Conservation (phyloP, 2,113 vertebrate species). For the Piaya cayana region DNA sequence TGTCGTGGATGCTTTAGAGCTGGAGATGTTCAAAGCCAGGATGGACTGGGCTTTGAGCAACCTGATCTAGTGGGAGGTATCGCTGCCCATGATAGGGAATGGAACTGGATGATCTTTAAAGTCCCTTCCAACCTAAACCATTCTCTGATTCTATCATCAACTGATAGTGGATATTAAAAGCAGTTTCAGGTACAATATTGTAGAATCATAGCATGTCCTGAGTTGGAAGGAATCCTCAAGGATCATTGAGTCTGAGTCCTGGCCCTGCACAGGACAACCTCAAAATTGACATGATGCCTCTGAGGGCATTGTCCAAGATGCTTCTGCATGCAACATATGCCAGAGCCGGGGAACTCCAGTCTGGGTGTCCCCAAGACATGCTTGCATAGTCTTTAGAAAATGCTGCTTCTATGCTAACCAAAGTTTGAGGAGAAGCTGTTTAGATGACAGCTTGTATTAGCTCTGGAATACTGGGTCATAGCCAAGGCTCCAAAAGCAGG, state of each 20-base stretch:
- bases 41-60: too few relatives aligned
- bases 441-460: neutral
- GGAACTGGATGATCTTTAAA: too few relatives aligned
- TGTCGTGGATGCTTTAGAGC: too few relatives aligned
- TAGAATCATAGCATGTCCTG: too few relatives aligned
- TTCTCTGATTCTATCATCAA: neutral
- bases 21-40: too few relatives aligned
- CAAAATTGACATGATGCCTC: too few relatives aligned
- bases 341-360: neutral
- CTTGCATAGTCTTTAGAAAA: neutral
- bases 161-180: neutral
- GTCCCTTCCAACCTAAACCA: too few relatives aligned
- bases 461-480: neutral
- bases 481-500: neutral
- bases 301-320: neutral
- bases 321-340: neutral
- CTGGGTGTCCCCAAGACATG: fast-evolving
- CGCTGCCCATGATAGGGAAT: too few relatives aligned
- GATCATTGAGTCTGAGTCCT: too few relatives aligned
- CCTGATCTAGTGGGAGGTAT: too few relatives aligned
- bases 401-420: neutral
- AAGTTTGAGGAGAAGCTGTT: neutral
- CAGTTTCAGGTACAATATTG: neutral
- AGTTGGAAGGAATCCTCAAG: too few relatives aligned
- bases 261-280: too few relatives aligned